phyloP scores from a whole-genome alignment of 2,888 invertebrate genomes.

The Drosophila fungiperda region DNA sequence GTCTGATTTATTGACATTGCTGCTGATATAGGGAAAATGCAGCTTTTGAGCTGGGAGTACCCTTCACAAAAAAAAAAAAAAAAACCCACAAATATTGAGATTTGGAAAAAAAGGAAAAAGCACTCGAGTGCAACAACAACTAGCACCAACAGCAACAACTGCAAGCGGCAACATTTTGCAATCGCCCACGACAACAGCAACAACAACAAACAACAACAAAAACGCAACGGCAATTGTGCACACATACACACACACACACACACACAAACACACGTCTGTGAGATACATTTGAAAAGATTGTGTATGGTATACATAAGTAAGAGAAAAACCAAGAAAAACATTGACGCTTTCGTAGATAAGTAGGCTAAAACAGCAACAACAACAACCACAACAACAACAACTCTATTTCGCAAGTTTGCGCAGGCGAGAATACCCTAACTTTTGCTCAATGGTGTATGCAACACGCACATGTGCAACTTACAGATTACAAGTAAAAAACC shows the following conservation, averaged over 20 bases:
- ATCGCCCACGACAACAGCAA: slow-evolving; percentile 45
- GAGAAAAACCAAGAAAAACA: slow-evolving; percentile 44
- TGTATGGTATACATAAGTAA: slow-evolving; percentile 27
- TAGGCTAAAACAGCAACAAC: slow-evolving; percentile 42
- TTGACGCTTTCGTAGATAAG: slow-evolving; percentile 49
- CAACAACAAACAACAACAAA: background rate
- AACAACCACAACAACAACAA: slow-evolving; percentile 17
- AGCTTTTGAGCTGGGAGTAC: slow-evolving; percentile 21
- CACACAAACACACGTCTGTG: slow-evolving; percentile 10
- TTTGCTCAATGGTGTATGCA: background rate
- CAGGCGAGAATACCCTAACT: slow-evolving; percentile 15
- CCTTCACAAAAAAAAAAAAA: slow-evolving; percentile 37
- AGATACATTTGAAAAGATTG: slow-evolving; percentile 29
- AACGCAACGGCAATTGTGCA: background rate
- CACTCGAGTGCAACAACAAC: slow-evolving; percentile 55
- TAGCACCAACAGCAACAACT: slow-evolving; percentile 14
- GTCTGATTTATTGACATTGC: slow-evolving; percentile 39
- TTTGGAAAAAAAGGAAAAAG: slow-evolving; percentile 46
- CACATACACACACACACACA: slow-evolving; percentile 2
- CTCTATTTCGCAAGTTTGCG: slow-evolving; percentile 19
- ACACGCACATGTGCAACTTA: background rate
- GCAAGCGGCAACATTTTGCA: slow-evolving; percentile 45
- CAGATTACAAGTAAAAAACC: background rate
- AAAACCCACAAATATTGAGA: slow-evolving; percentile 5
- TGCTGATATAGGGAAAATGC: slow-evolving; percentile 9